phyloP scores from a whole-genome alignment of 2,888 invertebrate species.

The Callyntrura sp. region DNA sequence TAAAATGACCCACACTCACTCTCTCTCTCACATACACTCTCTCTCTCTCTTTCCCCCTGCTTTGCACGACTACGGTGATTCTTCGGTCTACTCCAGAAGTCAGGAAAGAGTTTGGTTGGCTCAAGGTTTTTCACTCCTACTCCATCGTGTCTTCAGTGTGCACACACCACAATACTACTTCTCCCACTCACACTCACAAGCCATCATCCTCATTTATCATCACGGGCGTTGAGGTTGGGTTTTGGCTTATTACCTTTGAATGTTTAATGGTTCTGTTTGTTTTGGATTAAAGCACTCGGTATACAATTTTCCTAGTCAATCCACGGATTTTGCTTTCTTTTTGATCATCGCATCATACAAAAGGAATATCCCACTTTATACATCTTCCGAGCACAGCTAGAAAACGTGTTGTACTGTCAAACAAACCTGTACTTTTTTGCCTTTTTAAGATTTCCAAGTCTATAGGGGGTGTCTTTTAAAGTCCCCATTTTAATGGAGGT shows the following conservation, averaged over 20 bases:
- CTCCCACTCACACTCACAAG: not conserved
- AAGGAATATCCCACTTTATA: not conserved
- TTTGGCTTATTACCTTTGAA: constrained; percentile 55
- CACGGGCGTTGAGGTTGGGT: constrained; percentile 36
- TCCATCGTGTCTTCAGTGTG: not conserved
- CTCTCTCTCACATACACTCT: not conserved
- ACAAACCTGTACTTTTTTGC: too few relatives aligned
- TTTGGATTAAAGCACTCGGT: constrained; percentile 61
- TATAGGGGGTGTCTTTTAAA: too few relatives aligned
- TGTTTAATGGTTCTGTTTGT: constrained; percentile 53
- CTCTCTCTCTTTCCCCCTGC: not conserved
- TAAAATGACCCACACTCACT: constrained; percentile 10
- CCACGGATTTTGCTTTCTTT: constrained; percentile 51
- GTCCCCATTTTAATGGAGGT: too few relatives aligned
- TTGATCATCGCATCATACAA: constrained; percentile 32
- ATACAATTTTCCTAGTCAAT: constrained; percentile 49
- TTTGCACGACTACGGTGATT: not conserved
- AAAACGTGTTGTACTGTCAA: too few relatives aligned
- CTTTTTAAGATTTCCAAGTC: too few relatives aligned
- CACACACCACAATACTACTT: constrained; percentile 24
- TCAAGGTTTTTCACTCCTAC: constrained; percentile 4
- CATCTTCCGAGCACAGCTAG: not conserved
- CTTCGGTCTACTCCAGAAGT: not conserved
- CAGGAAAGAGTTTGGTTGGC: constrained; percentile 19
- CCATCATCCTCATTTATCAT: constrained; percentile 29